A percentile compares a stretch with the other conserved stretches of the same genome.
Conservation (phyloP, 2,797 vertebrate genomes). For the Scolopax bukidnonensis region DNA sequence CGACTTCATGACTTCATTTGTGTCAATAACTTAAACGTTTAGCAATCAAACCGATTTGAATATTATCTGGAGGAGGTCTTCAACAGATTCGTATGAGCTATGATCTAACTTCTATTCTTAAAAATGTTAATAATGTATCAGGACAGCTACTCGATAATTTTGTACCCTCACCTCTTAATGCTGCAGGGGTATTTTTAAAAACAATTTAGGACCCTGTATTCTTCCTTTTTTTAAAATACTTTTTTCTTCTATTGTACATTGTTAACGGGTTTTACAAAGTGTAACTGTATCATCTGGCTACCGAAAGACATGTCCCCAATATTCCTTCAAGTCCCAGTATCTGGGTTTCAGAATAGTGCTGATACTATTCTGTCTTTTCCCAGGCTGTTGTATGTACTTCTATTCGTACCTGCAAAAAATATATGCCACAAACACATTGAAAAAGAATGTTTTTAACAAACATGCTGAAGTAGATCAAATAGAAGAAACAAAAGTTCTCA, state of each 20-base stretch:
- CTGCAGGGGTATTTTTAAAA: background rate
- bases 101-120: background rate
- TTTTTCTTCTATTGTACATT: background rate
- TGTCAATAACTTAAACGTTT: background rate
- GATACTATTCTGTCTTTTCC: background rate
- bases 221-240: background rate
- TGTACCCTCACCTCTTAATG: background rate
- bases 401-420: background rate
- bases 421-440: background rate
- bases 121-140: background rate
- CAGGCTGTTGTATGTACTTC: background rate
- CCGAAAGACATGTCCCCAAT: background rate
- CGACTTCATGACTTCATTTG: rapidly evolving
- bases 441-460: background rate
- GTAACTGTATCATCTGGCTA: background rate
- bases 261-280: background rate
- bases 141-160: background rate
- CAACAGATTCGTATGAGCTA: background rate
- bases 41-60: background rate
- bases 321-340: background rate
- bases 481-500: background rate
- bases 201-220: background rate
- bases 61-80: background rate
- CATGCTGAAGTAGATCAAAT: background rate
- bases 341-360: background rate